Percentiles rank a stretch among this genome's conserved stretches.
Conservation (phyloP, 2,797 vertebrate genomes). For the Anas capensis region DNA sequence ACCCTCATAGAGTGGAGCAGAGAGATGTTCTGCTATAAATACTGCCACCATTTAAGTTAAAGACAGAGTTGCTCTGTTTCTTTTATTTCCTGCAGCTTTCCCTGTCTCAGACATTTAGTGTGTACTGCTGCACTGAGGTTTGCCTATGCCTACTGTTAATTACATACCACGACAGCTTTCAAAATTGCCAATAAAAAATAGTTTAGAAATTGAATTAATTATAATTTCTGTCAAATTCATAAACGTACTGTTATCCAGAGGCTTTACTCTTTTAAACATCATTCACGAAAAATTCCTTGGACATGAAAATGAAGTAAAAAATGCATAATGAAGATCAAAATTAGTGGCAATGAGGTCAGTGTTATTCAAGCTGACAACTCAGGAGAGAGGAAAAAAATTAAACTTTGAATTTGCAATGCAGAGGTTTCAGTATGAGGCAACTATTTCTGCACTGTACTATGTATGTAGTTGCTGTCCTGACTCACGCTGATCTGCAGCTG, state of each 20-base stretch:
- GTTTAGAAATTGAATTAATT: background rate
- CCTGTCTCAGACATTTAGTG: background rate
- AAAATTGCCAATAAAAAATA: background rate
- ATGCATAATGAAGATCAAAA: background rate
- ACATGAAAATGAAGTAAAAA: background rate
- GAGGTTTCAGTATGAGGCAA: background rate
- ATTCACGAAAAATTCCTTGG: background rate
- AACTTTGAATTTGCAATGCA: background rate
- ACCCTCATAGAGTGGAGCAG: background rate
- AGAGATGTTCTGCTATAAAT: background rate
- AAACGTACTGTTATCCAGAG: background rate
- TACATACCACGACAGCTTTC: background rate
- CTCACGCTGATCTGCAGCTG: background rate
- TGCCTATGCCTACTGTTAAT: background rate
- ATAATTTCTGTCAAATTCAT: background rate
- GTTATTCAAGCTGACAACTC: background rate
- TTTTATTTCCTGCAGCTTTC: background rate
- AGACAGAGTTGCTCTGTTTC: background rate
- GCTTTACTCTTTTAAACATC: background rate
- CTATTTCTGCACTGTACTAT: background rate
- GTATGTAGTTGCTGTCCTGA: background rate
- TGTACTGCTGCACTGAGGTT: background rate
- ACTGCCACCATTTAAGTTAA: background rate
- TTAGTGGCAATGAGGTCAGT: background rate
- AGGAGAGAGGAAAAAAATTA: fast-evolving